Conservation (phyloP, 2,888 invertebrate genomes). For the Hyalella azteca region DNA sequence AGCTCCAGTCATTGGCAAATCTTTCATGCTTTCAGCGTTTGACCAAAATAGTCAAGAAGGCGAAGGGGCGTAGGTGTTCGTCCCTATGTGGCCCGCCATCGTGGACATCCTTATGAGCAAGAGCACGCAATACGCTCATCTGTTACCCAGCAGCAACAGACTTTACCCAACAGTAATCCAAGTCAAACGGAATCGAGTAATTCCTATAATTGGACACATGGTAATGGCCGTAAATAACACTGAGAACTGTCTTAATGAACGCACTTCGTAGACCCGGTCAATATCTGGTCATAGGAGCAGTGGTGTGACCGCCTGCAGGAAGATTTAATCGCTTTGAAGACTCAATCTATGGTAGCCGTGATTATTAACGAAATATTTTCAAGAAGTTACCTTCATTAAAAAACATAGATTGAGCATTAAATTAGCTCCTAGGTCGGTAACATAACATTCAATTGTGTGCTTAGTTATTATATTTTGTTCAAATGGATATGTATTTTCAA, state of each 20-base stretch:
- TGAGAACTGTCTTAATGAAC: conserved; percentile 1
- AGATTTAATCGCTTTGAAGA: too few species aligned
- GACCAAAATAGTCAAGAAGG: background rate
- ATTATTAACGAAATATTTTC: too few species aligned
- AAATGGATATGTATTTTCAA: too few species aligned
- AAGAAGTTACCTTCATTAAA: too few species aligned
- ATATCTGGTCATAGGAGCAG: too few species aligned
- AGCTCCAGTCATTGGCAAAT: background rate
- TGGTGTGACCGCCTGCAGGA: too few species aligned
- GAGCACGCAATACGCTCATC: background rate
- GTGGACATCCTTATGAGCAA: background rate
- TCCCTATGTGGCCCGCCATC: background rate
- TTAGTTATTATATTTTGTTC: too few species aligned
- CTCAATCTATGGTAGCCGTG: too few species aligned
- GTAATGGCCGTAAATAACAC: conserved; percentile 5
- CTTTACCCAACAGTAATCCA: background rate
- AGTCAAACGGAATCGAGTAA: conserved; percentile 13
- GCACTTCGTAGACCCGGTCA: conserved; percentile 1
- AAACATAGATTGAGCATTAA: too few species aligned
- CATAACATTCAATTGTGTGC: too few species aligned
- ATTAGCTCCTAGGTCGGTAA: too few species aligned
- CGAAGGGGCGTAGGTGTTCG: background rate
- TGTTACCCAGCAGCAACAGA: background rate
- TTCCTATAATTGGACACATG: background rate
- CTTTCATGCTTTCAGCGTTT: conserved; percentile 7